Evolutionary conservation across 2,113 vertebrate genomes (phyloP).

Genomic region (Nipponia nippon): DNA sequence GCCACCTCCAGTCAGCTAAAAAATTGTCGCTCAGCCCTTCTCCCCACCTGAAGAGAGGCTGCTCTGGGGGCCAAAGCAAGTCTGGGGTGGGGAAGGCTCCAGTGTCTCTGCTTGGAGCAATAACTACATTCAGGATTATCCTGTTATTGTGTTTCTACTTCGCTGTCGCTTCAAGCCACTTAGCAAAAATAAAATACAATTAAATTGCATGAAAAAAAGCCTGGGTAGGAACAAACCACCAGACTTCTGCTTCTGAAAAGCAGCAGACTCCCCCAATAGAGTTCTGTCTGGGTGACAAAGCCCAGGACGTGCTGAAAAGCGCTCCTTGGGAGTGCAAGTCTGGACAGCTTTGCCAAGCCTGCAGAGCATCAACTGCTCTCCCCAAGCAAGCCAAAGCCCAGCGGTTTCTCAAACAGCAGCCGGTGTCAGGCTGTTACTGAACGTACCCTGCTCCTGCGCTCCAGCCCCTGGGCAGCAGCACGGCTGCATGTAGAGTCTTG

Average conservation of each 20-base stretch:
- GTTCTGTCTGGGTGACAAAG: conserved; percentile 1
- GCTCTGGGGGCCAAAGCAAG: not conserved
- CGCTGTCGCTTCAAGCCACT: not conserved
- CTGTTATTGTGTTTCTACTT: not conserved
- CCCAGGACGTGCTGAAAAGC: not conserved
- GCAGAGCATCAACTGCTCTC: not conserved
- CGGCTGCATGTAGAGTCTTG: conserved; percentile 53
- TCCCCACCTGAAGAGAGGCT: not conserved
- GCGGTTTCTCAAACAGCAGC: not conserved
- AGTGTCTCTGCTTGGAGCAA: not conserved
- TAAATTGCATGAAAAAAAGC: not conserved
- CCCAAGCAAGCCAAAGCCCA: conserved; percentile 4
- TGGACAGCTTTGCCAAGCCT: conserved; percentile 34
- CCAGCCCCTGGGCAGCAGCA: conserved; percentile 46
- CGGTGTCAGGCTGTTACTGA: not conserved
- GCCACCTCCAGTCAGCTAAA: not conserved
- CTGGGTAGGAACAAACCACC: not conserved
- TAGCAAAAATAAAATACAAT: not conserved
- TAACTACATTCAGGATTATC: not conserved
- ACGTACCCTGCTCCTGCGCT: not conserved
- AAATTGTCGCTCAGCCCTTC: not conserved
- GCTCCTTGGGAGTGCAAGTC: conserved; percentile 17
- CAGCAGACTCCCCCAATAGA: not conserved
- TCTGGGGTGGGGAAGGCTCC: not conserved
- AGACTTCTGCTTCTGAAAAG: not conserved